These are phyloP conservation scores for Octonoba sinensis DNA, from an alignment of 2,888 invertebrate genomes.

Conservation along the genomic window DNA sequence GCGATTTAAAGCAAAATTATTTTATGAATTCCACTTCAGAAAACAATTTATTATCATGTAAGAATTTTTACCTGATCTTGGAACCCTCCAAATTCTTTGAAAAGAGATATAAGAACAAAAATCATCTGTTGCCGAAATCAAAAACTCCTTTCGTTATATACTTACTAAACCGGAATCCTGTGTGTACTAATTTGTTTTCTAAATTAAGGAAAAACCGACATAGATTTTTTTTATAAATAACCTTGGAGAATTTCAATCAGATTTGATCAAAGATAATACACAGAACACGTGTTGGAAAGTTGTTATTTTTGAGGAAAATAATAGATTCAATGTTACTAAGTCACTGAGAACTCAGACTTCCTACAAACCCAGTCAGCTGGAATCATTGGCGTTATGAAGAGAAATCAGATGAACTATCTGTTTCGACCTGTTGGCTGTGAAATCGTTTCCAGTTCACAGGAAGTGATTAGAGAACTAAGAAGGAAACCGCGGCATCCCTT, in stretches of 20 bases:
- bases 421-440: slow-evolving; percentile 15
- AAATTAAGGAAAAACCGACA: too few relatives aligned
- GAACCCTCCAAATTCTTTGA: too few relatives aligned
- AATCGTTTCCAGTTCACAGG: slow-evolving; percentile 5
- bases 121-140: slow-evolving; percentile 4
- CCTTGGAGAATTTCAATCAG: too few relatives aligned
- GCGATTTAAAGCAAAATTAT: too few relatives aligned
- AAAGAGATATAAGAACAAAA: too few relatives aligned
- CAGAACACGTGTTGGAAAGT: too few relatives aligned
- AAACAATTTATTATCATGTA: too few relatives aligned
- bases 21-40: too few relatives aligned
- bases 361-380: background rate
- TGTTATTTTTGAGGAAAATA: background rate
- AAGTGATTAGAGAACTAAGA: slow-evolving; percentile 14
- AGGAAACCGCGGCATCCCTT: slow-evolving; percentile 5
- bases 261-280: too few relatives aligned
- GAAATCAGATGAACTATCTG: slow-evolving; percentile 9
- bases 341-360: slow-evolving; percentile 22
- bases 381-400: slow-evolving; percentile 2
- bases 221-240: too few relatives aligned
- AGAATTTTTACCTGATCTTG: too few relatives aligned
- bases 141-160: slow-evolving; percentile 33
- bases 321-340: slow-evolving; percentile 30
- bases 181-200: too few relatives aligned
- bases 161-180: background rate